Evolutionary conservation across 2,797 vertebrate species (phyloP).

Genomic region (Pipistrellus pygmaeus): DNA sequence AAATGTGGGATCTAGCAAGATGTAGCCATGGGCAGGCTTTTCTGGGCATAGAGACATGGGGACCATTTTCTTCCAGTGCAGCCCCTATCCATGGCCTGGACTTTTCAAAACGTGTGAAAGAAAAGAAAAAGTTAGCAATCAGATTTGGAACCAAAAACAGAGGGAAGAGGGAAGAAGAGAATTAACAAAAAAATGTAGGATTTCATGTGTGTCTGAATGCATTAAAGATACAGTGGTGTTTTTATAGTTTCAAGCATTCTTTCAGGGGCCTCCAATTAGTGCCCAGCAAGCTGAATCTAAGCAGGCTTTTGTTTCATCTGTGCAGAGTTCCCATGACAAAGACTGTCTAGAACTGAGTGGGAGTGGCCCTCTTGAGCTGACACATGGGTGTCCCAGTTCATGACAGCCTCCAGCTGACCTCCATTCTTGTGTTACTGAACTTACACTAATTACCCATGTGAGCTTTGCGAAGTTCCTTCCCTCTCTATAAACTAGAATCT

Average conservation of each 20-base stretch:
- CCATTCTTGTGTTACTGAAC: not conserved
- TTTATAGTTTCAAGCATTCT: not conserved
- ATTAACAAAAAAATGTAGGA: not conserved
- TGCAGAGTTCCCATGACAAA: not conserved
- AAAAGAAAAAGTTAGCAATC: conserved; percentile 6
- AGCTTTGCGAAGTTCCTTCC: not conserved
- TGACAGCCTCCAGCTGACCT: not conserved
- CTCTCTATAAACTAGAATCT: not conserved
- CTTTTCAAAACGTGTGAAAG: conserved; percentile 18
- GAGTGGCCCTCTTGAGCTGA: not conserved
- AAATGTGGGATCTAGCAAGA: not conserved
- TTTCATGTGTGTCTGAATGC: not conserved
- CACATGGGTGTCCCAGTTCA: not conserved
- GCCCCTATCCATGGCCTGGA: not conserved
- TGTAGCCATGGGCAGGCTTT: not conserved
- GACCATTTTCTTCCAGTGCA: not conserved
- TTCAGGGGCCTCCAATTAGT: not conserved
- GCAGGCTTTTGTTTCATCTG: not conserved
- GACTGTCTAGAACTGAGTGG: not conserved
- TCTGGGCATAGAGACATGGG: not conserved
- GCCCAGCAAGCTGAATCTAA: not conserved
- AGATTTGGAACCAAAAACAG: not conserved
- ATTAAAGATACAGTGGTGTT: not conserved
- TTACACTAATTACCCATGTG: not conserved
- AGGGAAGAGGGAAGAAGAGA: not conserved